phyloP scores from a whole-genome alignment of 2,113 vertebrate species.

The Solea solea region DNA sequence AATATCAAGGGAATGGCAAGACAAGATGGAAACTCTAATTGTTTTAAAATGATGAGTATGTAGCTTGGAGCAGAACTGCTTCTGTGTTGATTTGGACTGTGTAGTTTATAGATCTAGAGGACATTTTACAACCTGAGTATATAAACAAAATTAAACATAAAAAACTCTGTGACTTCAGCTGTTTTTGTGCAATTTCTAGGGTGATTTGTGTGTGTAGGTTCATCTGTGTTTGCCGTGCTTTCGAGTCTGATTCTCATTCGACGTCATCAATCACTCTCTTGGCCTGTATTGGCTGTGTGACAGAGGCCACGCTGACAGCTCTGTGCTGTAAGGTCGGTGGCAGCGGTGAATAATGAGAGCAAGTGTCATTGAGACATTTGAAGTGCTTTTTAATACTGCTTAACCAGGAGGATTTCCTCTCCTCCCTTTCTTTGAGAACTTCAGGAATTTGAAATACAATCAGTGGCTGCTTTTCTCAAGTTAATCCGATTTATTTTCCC shows the following conservation, averaged over 20 bases:
- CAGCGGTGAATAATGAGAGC: slow-evolving; percentile 56
- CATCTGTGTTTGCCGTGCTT: background rate
- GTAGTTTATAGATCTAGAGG: slow-evolving; percentile 7
- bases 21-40: too few relatives aligned
- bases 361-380: slow-evolving; percentile 56
- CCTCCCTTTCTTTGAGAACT: slow-evolving; percentile 1
- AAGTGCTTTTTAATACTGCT: slow-evolving; percentile 58
- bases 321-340: slow-evolving; percentile 46
- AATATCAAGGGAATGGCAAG: too few relatives aligned
- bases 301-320: slow-evolving; percentile 52
- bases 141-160: too few relatives aligned
- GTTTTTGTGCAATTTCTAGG: background rate
- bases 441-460: slow-evolving; percentile 30
- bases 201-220: background rate
- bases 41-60: too few relatives aligned
- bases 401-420: slow-evolving; percentile 49
- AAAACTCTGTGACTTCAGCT: too few relatives aligned
- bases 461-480: slow-evolving; percentile 35
- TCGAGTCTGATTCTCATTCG: slow-evolving; percentile 26
- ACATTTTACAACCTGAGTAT: background rate
- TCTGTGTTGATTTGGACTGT: too few relatives aligned
- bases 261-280: slow-evolving; percentile 57
- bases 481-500: slow-evolving; percentile 31
- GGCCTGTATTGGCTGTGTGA: slow-evolving; percentile 35
- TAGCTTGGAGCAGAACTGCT: too few relatives aligned